Base-by-base conservation (phyloP, 2,888 invertebrate species). In the Frankliniella fusca region DNA sequence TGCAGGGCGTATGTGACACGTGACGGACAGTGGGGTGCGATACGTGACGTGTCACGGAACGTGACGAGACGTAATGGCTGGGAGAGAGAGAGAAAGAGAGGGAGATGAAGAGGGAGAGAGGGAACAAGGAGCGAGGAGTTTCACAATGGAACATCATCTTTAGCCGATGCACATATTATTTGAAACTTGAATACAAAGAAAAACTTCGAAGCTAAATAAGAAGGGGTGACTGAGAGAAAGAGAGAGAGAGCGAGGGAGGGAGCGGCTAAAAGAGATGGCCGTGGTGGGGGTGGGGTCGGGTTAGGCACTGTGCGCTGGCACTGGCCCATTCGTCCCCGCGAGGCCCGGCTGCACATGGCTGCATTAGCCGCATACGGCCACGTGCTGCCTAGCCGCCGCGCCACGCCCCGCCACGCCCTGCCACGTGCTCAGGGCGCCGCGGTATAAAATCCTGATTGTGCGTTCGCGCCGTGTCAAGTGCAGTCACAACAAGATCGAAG, bases 211-310 rank as follows among this genome's bases (percentile, higher is more conserved):
- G 2, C 38, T 38, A 38, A 38, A 54, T n/a, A n/a, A n/a, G 15
- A 12, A 54, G 18, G 83, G 84, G 83, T 82, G 83, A 83, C 83
- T 85, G 85, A 84, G 84, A 84, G 84, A 83, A 82, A 84, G 86
- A 85, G 84, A 84, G 83, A 83, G 81, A 83, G 83, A 84, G 80
- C 83, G 83, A 81, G 84, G 82, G 81, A 50, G 82, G n/a, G 54
- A 83, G 50, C 81, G 70, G 38, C 38, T 38, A 81, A 80, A 20
- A 54, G 54, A 54, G 54, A 54, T 20, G 54, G 54, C 38, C 38
- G 38, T 38, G 38, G 38, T 38, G 38, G 38, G 38, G 38, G 38
- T 5, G 38, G n/a, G n/a, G n/a, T n/a, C n/a, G n/a, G n/a, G n/a
- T n/a, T n/a, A n/a, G n/a, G 15, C 54, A 20, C 54, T 15, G 54